These are phyloP conservation scores for Scomber japonicus DNA, from an alignment of 2,113 vertebrate genomes.

Conservation along the genomic window DNA sequence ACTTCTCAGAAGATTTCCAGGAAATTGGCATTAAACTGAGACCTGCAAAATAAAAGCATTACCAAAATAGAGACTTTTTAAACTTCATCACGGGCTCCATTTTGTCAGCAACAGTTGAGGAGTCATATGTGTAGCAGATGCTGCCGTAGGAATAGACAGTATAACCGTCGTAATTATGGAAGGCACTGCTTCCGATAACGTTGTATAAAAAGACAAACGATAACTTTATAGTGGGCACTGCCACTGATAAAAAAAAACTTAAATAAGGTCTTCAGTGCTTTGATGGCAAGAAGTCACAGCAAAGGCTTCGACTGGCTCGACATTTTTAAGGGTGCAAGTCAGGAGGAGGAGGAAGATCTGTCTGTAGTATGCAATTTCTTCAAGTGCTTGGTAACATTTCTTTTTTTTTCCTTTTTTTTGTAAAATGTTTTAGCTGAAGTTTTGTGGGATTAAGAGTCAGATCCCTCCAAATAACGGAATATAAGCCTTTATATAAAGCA, in stretches of 20 bases:
- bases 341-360: constrained; percentile 7
- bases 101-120: constrained; percentile 59
- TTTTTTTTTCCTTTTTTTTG: neutral
- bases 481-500: constrained; percentile 5
- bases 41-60: too few relatives aligned
- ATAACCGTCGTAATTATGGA: constrained; percentile 99
- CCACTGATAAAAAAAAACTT: constrained; percentile 70
- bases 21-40: too few relatives aligned
- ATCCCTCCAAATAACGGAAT: neutral
- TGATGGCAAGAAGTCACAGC: constrained; percentile 50
- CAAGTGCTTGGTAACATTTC: constrained; percentile 18
- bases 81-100: constrained; percentile 3
- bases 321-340: neutral
- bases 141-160: constrained; percentile 97
- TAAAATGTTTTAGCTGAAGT: neutral
- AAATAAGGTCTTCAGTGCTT: constrained; percentile 70
- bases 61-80: neutral
- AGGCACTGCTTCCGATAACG: constrained; percentile 99
- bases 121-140: constrained; percentile 92
- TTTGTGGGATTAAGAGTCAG: neutral
- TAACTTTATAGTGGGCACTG: constrained; percentile 72
- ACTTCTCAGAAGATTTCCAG: neutral
- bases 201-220: constrained; percentile 85
- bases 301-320: constrained; percentile 14
- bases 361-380: constrained; percentile 28